Conservation (phyloP, 1,140 invertebrate genomes). For the Orchesella cincta region DNA sequence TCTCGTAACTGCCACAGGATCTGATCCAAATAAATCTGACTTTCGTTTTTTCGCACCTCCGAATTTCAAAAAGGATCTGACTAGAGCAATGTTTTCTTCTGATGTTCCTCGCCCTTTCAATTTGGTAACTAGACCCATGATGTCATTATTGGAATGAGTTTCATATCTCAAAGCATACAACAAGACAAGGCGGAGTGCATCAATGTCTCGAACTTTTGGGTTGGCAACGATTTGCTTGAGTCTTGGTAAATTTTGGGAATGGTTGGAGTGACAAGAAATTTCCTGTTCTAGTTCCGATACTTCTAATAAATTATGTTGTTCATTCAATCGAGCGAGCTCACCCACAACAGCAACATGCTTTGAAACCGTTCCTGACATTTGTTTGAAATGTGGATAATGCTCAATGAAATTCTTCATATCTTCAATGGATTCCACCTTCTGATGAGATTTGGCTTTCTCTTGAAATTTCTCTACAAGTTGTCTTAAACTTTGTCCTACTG, state of each 20-base stretch:
- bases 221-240: conserved; percentile 71
- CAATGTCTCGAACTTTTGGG: conserved; percentile 72
- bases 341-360: conserved; percentile 97
- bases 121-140: conserved; percentile 70
- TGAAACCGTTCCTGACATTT: conserved; percentile 96
- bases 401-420: conserved; percentile 99
- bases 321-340: conserved; percentile 85
- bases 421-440: conserved; percentile 96
- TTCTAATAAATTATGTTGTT: conserved; percentile 76
- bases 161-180: conserved; percentile 92
- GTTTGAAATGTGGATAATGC: conserved; percentile 97
- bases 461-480: conserved; percentile 97
- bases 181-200: conserved; percentile 85
- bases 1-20: conserved; percentile 46
- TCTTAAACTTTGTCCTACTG: conserved; percentile 97
- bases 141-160: conserved; percentile 82
- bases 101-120: conserved; percentile 70
- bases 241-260: conserved; percentile 78
- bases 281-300: conserved; percentile 97
- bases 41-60: conserved; percentile 47
- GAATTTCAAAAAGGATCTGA: conserved; percentile 40
- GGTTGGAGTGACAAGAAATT: conserved; percentile 88
- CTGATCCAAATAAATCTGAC: conserved; percentile 47
- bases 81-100: conserved; percentile 54
- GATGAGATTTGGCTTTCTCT: conserved; percentile 88